Evolutionary conservation across 1,140 invertebrate genomes (phyloP), one percentile per base, ranked within the genome.

Genomic region (Drosophila melanogaster): DNA sequence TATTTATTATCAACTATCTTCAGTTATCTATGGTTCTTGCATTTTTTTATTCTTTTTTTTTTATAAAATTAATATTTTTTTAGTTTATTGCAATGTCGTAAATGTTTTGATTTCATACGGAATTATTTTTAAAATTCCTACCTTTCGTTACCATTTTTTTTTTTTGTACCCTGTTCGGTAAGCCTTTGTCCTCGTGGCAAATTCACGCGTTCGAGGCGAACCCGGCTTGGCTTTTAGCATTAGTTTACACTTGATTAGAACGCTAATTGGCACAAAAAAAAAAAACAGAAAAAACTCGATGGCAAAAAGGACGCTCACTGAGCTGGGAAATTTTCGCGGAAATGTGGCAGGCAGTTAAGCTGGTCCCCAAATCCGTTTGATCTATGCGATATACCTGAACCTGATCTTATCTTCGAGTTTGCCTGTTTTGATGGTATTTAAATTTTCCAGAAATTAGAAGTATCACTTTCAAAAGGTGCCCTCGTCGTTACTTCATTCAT

Each of bases 181-280:
- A 24, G 54, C 24, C 37, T 60, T 86, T 81, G 85, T 84, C 84
- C 49, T 89, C 84, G 84, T 89, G 84, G 84, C 84, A 89, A 61
- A 84, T 89, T 89, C 84, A 89, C 84, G 83, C 83, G 83, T 87
- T 87, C 70, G 71, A 51, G 66, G 83, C 79, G 83, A 89, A 87
- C 84, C 49, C 71, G 79, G 80, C 77, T 84, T 80, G 80, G 84
- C 84, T 89, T 89, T 89, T 89, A 89, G 84, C 80, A 87, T 89
- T 89, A 87, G 84, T 89, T 89, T 89, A 89, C 84, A 80, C 84
- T 89, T 89, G 85, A 89, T 89, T 89, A 89, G 84, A 90, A 80
- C 84, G 80, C 84, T 89, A 89, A 89, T 89, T 89, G 84, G 85
- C 65, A 54, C 33, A 56, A 61, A 54, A 55, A 51, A 22, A 41